Evolutionary conservation across 2,888 invertebrate species (phyloP).

Genomic region (Alloplasta piceator): DNA sequence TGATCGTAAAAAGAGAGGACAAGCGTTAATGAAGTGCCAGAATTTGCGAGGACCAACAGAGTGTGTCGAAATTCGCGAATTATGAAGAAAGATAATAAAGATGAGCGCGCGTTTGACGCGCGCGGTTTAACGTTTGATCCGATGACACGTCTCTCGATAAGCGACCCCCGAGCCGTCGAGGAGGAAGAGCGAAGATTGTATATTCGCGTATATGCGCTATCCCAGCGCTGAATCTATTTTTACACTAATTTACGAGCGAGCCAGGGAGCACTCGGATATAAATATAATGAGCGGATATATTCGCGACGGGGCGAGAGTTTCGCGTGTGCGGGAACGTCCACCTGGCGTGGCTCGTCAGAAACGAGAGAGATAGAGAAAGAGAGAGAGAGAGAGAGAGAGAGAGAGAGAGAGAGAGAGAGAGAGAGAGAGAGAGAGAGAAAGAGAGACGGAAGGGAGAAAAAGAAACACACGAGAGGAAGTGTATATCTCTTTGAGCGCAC

Average conservation of each 20-base stretch:
- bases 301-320: conserved; percentile 68
- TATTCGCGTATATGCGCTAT: conserved; percentile 17
- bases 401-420: conserved; percentile 27
- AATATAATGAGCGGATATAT: conserved; percentile 74
- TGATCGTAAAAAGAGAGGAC: background rate
- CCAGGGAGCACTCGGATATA: conserved; percentile 72
- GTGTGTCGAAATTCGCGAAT: too few relatives aligned
- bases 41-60: too few relatives aligned
- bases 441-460: conserved; percentile 24
- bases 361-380: conserved; percentile 19
- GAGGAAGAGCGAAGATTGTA: conserved; percentile 25
- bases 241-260: conserved; percentile 70
- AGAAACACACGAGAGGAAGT: conserved; percentile 23
- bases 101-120: conserved; percentile 2
- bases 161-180: conserved; percentile 21
- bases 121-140: conserved; percentile 56
- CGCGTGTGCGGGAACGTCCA: conserved; percentile 71
- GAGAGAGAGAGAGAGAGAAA: conserved; percentile 34
- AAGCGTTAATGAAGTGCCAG: background rate
- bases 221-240: conserved; percentile 66
- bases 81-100: too few relatives aligned
- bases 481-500: conserved; percentile 59
- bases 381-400: conserved; percentile 7
- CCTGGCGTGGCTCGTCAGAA: conserved; percentile 74
- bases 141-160: conserved; percentile 53